Conservation (phyloP, 2,888 invertebrate species). For the Pterobdella sp. region DNA sequence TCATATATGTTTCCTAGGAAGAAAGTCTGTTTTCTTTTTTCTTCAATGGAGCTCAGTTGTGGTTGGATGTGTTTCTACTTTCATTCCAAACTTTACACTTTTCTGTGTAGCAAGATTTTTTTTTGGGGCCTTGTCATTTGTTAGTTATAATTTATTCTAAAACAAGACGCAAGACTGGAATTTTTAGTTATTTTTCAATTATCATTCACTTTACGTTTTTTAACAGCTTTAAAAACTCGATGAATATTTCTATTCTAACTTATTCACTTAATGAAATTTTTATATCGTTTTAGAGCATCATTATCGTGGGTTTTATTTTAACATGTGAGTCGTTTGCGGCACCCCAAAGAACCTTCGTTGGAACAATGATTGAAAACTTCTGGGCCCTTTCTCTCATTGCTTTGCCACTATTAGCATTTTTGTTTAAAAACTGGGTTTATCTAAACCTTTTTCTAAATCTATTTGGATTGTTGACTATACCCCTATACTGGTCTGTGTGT, state of each 20-base stretch:
- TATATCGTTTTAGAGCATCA: conserved; percentile 39
- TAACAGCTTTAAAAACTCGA: too few species aligned
- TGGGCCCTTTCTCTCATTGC: conserved; percentile 40
- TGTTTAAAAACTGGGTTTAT: conserved; percentile 40
- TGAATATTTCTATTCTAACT: too few species aligned
- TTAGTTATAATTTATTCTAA: too few species aligned
- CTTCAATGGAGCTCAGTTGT: conserved; percentile 38
- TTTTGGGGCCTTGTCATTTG: conserved; percentile 40
- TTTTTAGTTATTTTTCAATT: too few species aligned
- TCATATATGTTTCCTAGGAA: too few species aligned
- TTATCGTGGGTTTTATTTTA: conserved; percentile 39
- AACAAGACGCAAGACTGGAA: too few species aligned
- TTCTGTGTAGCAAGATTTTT: conserved; percentile 38
- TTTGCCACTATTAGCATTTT: conserved; percentile 39
- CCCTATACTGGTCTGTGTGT: conserved; percentile 37
- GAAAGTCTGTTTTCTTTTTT: conserved; percentile 40
- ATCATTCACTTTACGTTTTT: too few species aligned
- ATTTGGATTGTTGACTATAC: conserved; percentile 35
- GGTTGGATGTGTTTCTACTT: conserved; percentile 36
- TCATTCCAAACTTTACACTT: conserved; percentile 37
- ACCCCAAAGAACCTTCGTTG: conserved; percentile 38
- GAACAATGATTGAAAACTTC: conserved; percentile 36
- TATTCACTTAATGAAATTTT: not conserved
- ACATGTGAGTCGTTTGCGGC: conserved; percentile 41
- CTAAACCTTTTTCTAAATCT: conserved; percentile 38